A percentile compares a stretch with the other conserved stretches of the same genome.
These are phyloP conservation scores for Vanacampus margaritifer DNA, from an alignment of 2,113 vertebrate genomes.

Conservation along the genomic window DNA sequence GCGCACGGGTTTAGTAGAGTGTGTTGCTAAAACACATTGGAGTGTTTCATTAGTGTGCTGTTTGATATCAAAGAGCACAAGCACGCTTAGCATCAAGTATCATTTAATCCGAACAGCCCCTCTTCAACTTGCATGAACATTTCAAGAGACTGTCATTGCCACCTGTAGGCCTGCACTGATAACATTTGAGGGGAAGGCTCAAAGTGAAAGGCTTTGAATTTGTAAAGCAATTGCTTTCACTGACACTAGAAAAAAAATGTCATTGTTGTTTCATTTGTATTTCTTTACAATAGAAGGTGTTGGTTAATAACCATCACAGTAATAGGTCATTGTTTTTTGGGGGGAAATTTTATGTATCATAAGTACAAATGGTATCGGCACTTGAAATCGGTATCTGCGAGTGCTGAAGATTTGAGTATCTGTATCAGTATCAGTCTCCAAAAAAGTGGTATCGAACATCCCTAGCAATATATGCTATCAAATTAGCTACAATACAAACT, in stretches of 20 bases:
- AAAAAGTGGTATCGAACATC: too few species aligned
- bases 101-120: slow-evolving; percentile 7
- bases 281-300: not conserved
- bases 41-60: slow-evolving; percentile 14
- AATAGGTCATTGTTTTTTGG: too few species aligned
- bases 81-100: slow-evolving; percentile 21
- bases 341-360: too few species aligned
- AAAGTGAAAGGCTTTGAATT: not conserved
- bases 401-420: too few species aligned
- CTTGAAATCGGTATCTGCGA: too few species aligned
- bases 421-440: too few species aligned
- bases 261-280: too few species aligned
- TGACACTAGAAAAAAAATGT: not conserved
- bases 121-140: slow-evolving; percentile 3
- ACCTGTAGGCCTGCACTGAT: slow-evolving; percentile 25
- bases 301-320: not conserved
- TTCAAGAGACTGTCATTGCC: slow-evolving; percentile 15
- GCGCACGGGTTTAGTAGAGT: not conserved
- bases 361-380: too few species aligned
- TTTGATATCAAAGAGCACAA: slow-evolving; percentile 12
- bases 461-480: too few species aligned
- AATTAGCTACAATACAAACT: too few species aligned
- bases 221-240: not conserved
- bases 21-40: not conserved
- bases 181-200: not conserved